Percentiles rank a stretch among this genome's conserved stretches.
These are phyloP conservation scores for Microtus agrestis DNA, from an alignment of 2,797 vertebrate genomes.

Conservation along the genomic window DNA sequence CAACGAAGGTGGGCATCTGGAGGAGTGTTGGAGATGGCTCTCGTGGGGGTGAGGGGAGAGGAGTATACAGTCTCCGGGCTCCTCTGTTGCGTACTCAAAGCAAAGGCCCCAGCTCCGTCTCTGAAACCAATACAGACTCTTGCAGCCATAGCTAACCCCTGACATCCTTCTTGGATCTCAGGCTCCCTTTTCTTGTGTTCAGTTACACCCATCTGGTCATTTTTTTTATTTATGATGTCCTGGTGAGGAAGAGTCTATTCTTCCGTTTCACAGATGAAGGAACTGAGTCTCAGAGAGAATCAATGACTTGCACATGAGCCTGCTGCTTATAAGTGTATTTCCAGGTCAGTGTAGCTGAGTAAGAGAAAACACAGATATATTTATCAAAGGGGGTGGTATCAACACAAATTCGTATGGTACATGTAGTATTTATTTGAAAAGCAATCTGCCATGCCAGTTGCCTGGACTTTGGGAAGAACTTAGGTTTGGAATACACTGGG, in stretches of 20 bases:
- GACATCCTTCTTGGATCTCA: not conserved
- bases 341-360: not conserved
- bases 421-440: not conserved
- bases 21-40: not conserved
- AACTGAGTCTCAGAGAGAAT: not conserved
- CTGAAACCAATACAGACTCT: not conserved
- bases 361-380: not conserved
- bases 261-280: not conserved
- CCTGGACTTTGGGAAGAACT: not conserved
- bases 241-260: not conserved
- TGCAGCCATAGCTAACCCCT: not conserved
- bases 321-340: not conserved
- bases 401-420: not conserved
- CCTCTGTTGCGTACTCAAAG: not conserved
- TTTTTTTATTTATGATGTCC: not conserved
- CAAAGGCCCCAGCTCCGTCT: not conserved
- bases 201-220: not conserved
- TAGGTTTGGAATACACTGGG: not conserved
- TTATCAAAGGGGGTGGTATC: not conserved
- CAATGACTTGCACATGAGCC: not conserved
- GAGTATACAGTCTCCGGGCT: not conserved
- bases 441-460: not conserved
- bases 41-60: no score
- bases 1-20: not conserved
- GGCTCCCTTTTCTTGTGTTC: not conserved